Evolutionary conservation across 2,797 vertebrate genomes (phyloP).

Genomic region (Sarcoramphus papa): DNA sequence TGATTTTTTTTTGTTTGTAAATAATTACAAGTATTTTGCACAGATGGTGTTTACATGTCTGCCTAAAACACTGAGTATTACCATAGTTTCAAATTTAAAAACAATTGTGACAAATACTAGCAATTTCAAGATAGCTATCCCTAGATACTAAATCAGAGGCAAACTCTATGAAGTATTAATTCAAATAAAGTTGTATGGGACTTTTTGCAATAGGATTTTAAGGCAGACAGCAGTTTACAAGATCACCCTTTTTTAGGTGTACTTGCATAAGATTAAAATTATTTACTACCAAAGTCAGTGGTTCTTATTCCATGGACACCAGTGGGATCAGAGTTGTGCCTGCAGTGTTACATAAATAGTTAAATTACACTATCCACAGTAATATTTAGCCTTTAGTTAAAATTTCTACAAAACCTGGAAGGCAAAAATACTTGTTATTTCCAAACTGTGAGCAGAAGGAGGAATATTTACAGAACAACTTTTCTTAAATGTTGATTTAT

Average conservation of each 20-base stretch:
- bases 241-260: neutral
- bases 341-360: neutral
- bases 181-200: neutral
- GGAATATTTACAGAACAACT: constrained; percentile 27
- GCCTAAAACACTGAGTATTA: constrained; percentile 38
- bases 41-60: constrained; percentile 49
- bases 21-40: constrained; percentile 53
- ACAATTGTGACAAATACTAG: constrained; percentile 7
- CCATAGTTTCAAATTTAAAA: constrained; percentile 35
- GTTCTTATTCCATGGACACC: neutral
- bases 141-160: neutral
- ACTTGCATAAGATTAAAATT: neutral
- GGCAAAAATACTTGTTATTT: neutral
- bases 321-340: neutral
- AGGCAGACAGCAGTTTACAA: neutral
- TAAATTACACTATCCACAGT: neutral
- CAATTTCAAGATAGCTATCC: neutral
- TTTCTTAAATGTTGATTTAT: constrained; percentile 38
- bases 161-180: neutral
- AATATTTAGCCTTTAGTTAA: neutral
- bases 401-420: neutral
- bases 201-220: neutral
- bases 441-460: neutral
- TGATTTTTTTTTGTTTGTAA: neutral
- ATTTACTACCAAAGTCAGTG: neutral